These are phyloP conservation scores for Heteromyza rotundicornis DNA, from an alignment of 2,888 invertebrate species.

Conservation along the genomic window DNA sequence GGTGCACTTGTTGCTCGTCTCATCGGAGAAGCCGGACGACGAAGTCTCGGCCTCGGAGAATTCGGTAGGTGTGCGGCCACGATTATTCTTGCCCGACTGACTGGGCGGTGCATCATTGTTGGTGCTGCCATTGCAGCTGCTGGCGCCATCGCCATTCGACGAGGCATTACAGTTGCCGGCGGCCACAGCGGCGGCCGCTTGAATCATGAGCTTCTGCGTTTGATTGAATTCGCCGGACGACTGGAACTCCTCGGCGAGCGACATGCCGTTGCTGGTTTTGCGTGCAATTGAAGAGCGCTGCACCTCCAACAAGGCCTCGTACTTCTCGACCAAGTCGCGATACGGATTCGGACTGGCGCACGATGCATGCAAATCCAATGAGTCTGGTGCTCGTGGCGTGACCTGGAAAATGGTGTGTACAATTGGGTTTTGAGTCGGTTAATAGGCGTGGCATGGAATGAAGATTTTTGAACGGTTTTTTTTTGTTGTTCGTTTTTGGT, in stretches of 20 bases:
- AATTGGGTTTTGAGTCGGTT: slow-evolving; percentile 30
- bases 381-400: slow-evolving; percentile 42
- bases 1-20: slow-evolving; percentile 81
- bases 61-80: slow-evolving; percentile 77
- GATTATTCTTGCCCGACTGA: neutral
- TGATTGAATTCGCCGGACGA: slow-evolving; percentile 76
- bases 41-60: slow-evolving; percentile 87
- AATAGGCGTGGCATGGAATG: slow-evolving; percentile 10
- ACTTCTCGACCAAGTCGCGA: slow-evolving; percentile 82
- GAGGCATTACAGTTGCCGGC: slow-evolving; percentile 14
- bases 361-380: slow-evolving; percentile 56
- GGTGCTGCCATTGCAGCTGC: slow-evolving; percentile 31
- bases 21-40: slow-evolving; percentile 84
- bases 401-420: slow-evolving; percentile 40
- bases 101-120: slow-evolving; percentile 24
- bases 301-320: slow-evolving; percentile 80
- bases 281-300: slow-evolving; percentile 71
- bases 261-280: slow-evolving; percentile 51
- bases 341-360: slow-evolving; percentile 71
- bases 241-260: slow-evolving; percentile 71
- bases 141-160: slow-evolving; percentile 20
- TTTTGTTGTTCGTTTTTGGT: neutral
- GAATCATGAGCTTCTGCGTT: slow-evolving; percentile 34
- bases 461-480: neutral
- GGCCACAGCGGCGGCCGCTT: slow-evolving; percentile 22